Conservation (phyloP, 1,140 invertebrate genomes). For the Brachionus manjavacas region DNA sequence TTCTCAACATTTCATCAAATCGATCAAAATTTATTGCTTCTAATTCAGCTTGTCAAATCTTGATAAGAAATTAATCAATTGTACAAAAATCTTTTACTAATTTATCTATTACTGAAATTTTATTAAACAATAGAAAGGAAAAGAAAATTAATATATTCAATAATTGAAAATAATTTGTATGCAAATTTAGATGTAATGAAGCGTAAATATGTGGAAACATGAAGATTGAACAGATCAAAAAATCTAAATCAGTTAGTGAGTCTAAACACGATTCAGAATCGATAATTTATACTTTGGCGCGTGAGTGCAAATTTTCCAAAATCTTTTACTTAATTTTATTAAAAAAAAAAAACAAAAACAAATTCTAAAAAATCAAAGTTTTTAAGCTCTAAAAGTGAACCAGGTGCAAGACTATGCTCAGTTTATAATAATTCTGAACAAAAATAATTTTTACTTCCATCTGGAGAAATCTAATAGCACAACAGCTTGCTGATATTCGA, state of each 20-base stretch:
- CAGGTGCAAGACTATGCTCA: background rate
- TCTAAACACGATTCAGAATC: too few relatives aligned
- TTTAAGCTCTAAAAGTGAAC: background rate
- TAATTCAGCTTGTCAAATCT: background rate
- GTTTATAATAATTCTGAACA: background rate
- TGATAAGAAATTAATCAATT: background rate
- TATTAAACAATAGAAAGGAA: too few relatives aligned
- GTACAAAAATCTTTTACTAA: too few relatives aligned
- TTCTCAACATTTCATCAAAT: background rate
- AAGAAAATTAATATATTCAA: background rate
- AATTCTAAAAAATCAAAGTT: background rate
- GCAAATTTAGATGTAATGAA: background rate
- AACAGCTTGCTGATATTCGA: background rate
- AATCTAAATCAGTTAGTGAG: background rate
- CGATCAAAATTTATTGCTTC: background rate
- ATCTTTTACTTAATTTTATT: background rate
- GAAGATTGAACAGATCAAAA: background rate
- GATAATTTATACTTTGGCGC: too few relatives aligned
- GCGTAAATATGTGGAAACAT: background rate
- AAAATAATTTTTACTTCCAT: background rate
- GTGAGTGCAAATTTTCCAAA: too few relatives aligned
- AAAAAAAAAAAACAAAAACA: background rate
- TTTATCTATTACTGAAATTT: background rate
- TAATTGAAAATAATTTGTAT: background rate
- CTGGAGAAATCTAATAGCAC: background rate